phyloP scores from a whole-genome alignment of 2,797 vertebrate genomes.

The Aplochiton taeniatus region DNA sequence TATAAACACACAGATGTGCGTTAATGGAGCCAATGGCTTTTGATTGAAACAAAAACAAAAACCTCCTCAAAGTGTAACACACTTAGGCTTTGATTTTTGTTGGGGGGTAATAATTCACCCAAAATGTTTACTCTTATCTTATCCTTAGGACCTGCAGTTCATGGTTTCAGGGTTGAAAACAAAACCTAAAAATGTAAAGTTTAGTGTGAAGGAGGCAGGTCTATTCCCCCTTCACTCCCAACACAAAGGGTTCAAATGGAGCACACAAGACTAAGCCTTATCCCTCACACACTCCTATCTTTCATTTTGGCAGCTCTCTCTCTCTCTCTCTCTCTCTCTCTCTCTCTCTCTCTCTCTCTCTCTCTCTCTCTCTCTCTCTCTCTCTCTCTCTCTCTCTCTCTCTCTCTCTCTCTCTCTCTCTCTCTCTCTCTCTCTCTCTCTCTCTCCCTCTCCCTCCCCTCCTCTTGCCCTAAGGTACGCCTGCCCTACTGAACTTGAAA shows the following conservation, averaged over 20 bases:
- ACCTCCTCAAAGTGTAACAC: neutral
- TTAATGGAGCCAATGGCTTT: conserved; percentile 18
- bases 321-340: conserved; percentile 23
- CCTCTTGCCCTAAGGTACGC: conserved; percentile 21
- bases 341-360: conserved; percentile 20
- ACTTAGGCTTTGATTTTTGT: conserved; percentile 3
- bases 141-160: neutral
- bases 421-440: conserved; percentile 24
- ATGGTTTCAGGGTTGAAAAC: neutral
- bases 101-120: neutral
- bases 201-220: neutral
- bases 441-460: too few relatives aligned
- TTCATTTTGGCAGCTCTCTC: conserved; percentile 18
- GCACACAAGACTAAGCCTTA: neutral
- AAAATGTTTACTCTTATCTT: neutral
- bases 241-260: conserved; percentile 8
- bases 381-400: conserved; percentile 23
- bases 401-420: conserved; percentile 21
- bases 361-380: conserved; percentile 22
- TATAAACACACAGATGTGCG: conserved; percentile 21
- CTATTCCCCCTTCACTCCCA: neutral
- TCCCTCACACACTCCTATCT: conserved; percentile 1
- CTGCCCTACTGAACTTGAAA: conserved; percentile 22
- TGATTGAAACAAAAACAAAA: neutral
- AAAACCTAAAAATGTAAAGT: neutral